phyloP scores from a whole-genome alignment of 2,113 vertebrate genomes.

The Psilopsiagon aymara region DNA sequence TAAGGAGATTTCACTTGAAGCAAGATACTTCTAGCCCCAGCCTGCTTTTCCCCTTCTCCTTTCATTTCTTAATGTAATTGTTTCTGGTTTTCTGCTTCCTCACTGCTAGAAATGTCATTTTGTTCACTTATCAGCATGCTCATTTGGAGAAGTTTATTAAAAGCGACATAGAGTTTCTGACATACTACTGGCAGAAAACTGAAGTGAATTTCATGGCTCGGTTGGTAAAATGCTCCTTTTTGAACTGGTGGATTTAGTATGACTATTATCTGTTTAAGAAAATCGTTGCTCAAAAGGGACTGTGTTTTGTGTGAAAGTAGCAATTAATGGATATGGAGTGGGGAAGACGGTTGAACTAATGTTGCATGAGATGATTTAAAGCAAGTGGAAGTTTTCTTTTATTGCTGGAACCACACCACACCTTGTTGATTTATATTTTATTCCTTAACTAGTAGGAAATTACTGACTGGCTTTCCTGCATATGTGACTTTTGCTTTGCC shows the following conservation, averaged over 20 bases:
- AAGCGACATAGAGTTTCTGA: conserved; percentile 47
- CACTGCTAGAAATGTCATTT: conserved; percentile 51
- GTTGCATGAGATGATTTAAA: neutral
- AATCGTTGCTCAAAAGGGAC: neutral
- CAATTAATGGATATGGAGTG: neutral
- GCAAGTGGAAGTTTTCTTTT: neutral
- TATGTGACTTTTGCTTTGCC: neutral
- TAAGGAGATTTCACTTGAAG: neutral
- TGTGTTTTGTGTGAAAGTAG: neutral
- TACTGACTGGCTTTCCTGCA: neutral
- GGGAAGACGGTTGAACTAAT: neutral
- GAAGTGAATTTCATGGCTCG: conserved; percentile 49
- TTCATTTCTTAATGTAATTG: conserved; percentile 37
- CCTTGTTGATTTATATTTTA: neutral
- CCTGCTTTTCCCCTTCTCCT: neutral
- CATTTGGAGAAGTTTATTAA: conserved; percentile 62
- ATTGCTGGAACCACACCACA: neutral
- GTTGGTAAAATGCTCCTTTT: conserved; percentile 33
- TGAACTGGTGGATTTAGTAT: conserved; percentile 21
- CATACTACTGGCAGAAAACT: conserved; percentile 18
- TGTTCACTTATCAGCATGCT: conserved; percentile 52
- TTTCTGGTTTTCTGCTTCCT: conserved; percentile 62
- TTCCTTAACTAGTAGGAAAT: neutral
- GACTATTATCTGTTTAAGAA: conserved; percentile 23
- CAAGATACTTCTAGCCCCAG: neutral